Base-by-base conservation (phyloP, 2,888 invertebrate species). In the Therioaphis trifolii region DNA sequence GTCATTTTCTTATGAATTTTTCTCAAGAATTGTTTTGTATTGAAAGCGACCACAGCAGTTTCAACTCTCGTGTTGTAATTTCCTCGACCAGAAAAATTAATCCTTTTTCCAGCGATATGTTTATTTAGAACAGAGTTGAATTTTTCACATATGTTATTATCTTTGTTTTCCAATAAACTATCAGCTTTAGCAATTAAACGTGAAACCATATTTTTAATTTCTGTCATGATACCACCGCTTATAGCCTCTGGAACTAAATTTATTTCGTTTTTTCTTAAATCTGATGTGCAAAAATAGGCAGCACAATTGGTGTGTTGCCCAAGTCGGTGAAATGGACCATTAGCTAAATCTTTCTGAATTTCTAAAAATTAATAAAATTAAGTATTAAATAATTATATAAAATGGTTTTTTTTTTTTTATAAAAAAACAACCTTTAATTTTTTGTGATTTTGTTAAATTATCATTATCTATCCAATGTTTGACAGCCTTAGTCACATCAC, bases 311-410 rank as follows among this genome's bases (percentile, higher is more conserved):
- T 21, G 40, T 69, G 69, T 12, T 69, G 21, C 3, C 43, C 43
- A n/a, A 69, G 21, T 11, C 43, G 11, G 11, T 69, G 69, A 43
- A 40, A 69, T 35, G 69, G 69, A n/a, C n/a, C 69, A 69, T 69
- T 69, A 11, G 12, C 0, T n/a, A 69, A 69, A 21, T 69, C 69
- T 18, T 69, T 43, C 12, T 14, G 35, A 40, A 69, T 35, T 12
- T 43, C 43, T 69, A 43, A n/a, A 61, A 24, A 61, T 21, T 21
- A 58, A 58, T 3, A 35, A 35, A 35, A 35, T 35, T 3, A 5
- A 35, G 35, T 35, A 35, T 5, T 7, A 3, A 35, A 35, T 35
- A 35, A 35, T 35, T 35, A 35, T n/a, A n/a, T n/a, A n/a, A n/a
- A n/a, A n/a, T n/a, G n/a, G n/a, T n/a, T n/a, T n/a, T n/a, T n/a